phyloP scores from a whole-genome alignment of 2,888 invertebrate species.

The Dryococelus australis region DNA sequence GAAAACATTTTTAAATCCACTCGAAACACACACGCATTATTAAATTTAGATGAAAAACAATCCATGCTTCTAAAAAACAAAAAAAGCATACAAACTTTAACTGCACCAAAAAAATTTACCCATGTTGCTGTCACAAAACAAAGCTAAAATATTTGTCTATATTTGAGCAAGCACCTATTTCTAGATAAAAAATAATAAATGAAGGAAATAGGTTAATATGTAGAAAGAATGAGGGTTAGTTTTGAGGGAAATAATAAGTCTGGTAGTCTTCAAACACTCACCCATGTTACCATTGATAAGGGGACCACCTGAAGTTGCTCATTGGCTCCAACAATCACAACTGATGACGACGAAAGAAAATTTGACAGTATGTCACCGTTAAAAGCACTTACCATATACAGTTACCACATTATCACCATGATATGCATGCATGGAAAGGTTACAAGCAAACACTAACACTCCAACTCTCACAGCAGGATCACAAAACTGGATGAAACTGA shows the following conservation, averaged over 20 bases:
- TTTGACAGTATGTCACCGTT: not conserved
- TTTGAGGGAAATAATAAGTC: not conserved
- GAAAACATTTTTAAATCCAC: not conserved
- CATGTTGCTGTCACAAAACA: too few species aligned
- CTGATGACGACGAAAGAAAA: slow-evolving; percentile 22
- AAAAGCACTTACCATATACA: not conserved
- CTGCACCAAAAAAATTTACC: too few species aligned
- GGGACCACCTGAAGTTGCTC: slow-evolving; percentile 24
- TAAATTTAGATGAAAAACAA: not conserved
- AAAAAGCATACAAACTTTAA: too few species aligned
- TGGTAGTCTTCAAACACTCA: slow-evolving; percentile 17
- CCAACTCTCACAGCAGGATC: not conserved
- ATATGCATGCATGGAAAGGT: not conserved
- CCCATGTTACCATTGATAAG: slow-evolving; percentile 2
- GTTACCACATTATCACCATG: not conserved
- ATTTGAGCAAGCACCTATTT: not conserved
- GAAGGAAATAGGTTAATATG: not conserved
- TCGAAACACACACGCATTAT: not conserved
- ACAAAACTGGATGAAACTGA: not conserved
- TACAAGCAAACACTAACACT: not conserved
- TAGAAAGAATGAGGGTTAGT: not conserved
- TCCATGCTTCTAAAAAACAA: not conserved
- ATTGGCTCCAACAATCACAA: slow-evolving; percentile 13
- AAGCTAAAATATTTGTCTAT: too few species aligned
- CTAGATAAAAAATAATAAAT: not conserved